A percentile compares a stretch with the other conserved stretches of the same genome.
Conservation (phyloP, 2,113 vertebrate species). For the Maccullochella peelii region DNA sequence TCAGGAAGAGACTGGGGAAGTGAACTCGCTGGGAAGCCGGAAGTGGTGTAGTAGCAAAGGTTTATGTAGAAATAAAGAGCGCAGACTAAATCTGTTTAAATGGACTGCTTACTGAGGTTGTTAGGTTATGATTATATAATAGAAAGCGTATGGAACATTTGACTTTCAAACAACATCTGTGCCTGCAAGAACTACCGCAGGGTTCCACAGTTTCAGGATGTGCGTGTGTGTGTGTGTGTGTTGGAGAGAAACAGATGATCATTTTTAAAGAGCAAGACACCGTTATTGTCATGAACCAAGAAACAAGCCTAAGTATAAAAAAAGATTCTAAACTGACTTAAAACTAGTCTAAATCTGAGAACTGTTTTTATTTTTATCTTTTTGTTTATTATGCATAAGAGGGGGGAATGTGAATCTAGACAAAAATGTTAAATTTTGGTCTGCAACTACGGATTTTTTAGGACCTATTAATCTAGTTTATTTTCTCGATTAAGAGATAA, state of each 20-base stretch:
- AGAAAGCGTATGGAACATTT: neutral
- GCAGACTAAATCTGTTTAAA: no score
- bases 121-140: no score
- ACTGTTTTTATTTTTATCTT: neutral
- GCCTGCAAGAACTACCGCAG: no score
- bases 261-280: neutral
- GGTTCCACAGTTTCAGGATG: neutral
- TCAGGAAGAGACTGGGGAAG: no score
- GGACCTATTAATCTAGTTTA: neutral
- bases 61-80: neutral
- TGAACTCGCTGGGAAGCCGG: no score
- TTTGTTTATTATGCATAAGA: neutral
- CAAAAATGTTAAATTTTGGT: neutral
- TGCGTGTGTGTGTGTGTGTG: neutral
- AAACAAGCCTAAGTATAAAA: neutral
- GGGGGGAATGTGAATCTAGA: neutral
- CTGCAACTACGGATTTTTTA: neutral
- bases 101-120: no score
- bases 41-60: no score
- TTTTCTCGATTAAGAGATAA: neutral
- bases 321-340: neutral
- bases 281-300: no score
- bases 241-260: neutral
- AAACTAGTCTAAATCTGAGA: neutral
- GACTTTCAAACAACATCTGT: neutral